Percentiles rank a stretch among this genome's conserved stretches.
Conservation (phyloP, 1,140 invertebrate genomes). For the Formica selysi region DNA sequence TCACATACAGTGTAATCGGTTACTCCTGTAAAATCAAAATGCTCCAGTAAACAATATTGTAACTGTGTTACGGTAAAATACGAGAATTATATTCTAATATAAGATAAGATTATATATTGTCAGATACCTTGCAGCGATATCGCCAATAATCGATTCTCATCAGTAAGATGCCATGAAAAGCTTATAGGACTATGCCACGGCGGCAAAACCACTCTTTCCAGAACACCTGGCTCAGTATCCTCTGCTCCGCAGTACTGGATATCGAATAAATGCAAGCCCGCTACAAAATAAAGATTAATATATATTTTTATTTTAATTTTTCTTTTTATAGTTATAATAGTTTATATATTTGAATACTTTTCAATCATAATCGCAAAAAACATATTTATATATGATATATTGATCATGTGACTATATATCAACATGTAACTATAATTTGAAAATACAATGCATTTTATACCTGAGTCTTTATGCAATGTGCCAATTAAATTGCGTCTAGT, state of each 20-base stretch:
- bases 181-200: slow-evolving; percentile 88
- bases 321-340: slow-evolving; percentile 8
- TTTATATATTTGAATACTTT: neutral
- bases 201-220: slow-evolving; percentile 91
- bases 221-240: slow-evolving; percentile 91
- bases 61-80: too few species aligned
- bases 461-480: slow-evolving; percentile 90
- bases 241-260: slow-evolving; percentile 91
- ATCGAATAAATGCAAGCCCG: slow-evolving; percentile 91
- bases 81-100: neutral
- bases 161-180: slow-evolving; percentile 94
- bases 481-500: slow-evolving; percentile 93
- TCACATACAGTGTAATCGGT: slow-evolving; percentile 92
- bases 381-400: neutral
- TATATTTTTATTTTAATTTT: slow-evolving; percentile 9
- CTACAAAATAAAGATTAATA: slow-evolving; percentile 60
- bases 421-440: slow-evolving; percentile 3
- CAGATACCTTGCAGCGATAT: slow-evolving; percentile 88
- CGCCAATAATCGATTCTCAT: slow-evolving; percentile 92
- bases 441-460: slow-evolving; percentile 65
- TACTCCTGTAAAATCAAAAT: slow-evolving; percentile 86
- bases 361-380: neutral
- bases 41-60: neutral
- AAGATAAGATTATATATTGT: neutral
- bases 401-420: neutral